phyloP scores from a whole-genome alignment of 1,140 invertebrate species.

The Meloidogyne chitwoodi region DNA sequence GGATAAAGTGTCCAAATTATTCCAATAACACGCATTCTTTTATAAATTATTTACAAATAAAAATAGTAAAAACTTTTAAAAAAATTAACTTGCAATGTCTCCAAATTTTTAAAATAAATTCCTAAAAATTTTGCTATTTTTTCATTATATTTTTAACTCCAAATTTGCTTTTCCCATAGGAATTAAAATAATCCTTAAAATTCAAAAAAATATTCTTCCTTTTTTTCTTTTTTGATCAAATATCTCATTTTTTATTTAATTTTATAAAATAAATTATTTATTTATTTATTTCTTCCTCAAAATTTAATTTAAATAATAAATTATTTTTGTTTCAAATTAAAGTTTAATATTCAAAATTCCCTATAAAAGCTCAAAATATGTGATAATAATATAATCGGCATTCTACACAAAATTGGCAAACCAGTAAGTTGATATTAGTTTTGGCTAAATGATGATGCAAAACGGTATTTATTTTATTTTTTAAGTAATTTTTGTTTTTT shows the following conservation, averaged over 20 bases:
- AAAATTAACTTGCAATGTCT: background rate
- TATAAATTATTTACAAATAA: background rate
- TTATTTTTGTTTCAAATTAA: too few species aligned
- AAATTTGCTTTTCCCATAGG: background rate
- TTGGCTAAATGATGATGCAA: background rate
- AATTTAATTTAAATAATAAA: too few species aligned
- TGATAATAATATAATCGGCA: too few species aligned
- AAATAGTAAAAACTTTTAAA: background rate
- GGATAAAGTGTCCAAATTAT: constrained; percentile 41
- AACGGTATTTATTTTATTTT: background rate
- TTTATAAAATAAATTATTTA: too few species aligned
- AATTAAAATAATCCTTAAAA: background rate
- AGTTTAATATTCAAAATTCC: too few species aligned
- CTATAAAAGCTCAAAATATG: too few species aligned
- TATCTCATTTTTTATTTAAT: background rate
- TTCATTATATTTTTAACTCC: background rate
- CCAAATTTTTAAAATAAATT: background rate
- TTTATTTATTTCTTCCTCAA: too few species aligned
- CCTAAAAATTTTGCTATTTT: background rate
- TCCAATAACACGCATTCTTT: constrained; percentile 38
- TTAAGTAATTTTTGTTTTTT: background rate
- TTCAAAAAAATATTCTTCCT: background rate
- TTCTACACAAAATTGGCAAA: too few species aligned
- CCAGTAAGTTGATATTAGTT: too few species aligned
- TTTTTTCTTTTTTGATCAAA: background rate